A percentile compares a stretch with the other conserved stretches of the same genome.
Evolutionary conservation across 2,797 vertebrate genomes (phyloP).

Genomic region (Macropus fuliginosus): DNA sequence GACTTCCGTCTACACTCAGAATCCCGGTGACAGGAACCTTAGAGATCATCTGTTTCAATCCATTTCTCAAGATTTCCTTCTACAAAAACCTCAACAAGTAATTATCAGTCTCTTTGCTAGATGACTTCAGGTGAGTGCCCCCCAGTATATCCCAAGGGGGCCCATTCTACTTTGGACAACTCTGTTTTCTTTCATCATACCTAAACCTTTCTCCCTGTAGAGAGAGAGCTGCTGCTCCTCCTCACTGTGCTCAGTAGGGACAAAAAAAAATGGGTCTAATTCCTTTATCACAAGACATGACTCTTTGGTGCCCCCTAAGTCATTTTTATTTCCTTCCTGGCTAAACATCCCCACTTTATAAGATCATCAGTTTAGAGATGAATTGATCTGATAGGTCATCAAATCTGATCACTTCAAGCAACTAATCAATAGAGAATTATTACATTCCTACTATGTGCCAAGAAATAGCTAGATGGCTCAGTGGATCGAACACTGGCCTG

Average conservation of each 20-base stretch:
- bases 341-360: neutral
- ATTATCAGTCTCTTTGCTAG: neutral
- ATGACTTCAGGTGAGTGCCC: neutral
- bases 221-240: neutral
- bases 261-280: neutral
- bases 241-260: neutral
- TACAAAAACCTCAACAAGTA: neutral
- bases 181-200: neutral
- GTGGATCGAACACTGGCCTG: neutral
- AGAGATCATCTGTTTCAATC: neutral
- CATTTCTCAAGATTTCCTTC: neutral
- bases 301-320: neutral
- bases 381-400: neutral
- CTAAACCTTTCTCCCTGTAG: neutral
- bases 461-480: neutral
- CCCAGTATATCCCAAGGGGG: neutral
- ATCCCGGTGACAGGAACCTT: neutral
- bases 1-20: neutral
- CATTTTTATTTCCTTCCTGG: neutral
- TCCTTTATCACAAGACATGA: neutral
- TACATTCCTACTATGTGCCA: neutral
- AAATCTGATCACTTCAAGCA: neutral
- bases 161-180: neutral
- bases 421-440: neutral
- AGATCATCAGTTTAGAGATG: neutral